phyloP scores from a whole-genome alignment of 2,888 invertebrate genomes.

The Biston stratarius region DNA sequence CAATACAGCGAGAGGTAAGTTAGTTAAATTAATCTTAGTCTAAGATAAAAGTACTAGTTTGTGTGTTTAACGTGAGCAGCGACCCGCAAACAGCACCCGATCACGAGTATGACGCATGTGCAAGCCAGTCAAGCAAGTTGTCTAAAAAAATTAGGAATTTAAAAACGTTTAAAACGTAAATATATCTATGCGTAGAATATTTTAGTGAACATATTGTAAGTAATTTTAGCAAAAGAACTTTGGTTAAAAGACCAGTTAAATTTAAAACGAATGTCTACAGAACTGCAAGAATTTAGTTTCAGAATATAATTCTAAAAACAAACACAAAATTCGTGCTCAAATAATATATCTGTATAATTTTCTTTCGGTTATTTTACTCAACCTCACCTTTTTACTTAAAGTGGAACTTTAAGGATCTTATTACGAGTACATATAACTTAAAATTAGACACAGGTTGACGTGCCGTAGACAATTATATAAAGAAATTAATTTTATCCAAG shows the following conservation, averaged over 20 bases:
- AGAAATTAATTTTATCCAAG: conserved; percentile 61
- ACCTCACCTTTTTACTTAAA: conserved; percentile 13
- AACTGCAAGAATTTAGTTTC: conserved; percentile 4
- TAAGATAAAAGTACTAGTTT: too few relatives aligned
- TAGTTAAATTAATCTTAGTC: too few relatives aligned
- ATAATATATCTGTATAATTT: conserved; percentile 11
- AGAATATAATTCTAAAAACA: conserved; percentile 7
- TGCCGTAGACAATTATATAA: conserved; percentile 47
- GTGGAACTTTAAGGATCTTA: conserved; percentile 10
- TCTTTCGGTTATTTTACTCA: conserved; percentile 13
- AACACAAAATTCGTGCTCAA: conserved; percentile 1
- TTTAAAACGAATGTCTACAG: conserved; percentile 1
- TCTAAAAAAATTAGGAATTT: too few relatives aligned
- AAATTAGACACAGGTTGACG: conserved; percentile 30
- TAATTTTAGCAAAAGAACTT: not conserved
- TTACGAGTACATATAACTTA: conserved; percentile 1
- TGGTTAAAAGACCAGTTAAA: not conserved
- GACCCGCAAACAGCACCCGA: too few relatives aligned
- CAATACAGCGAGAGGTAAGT: too few relatives aligned
- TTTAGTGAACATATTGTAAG: too few relatives aligned
- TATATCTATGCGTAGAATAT: too few relatives aligned
- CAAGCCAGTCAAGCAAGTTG: too few relatives aligned
- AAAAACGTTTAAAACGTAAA: too few relatives aligned
- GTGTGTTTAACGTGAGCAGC: too few relatives aligned
- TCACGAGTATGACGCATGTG: too few relatives aligned